Conservation (phyloP, 2,113 vertebrate species). For the Megaptera novaeangliae region DNA sequence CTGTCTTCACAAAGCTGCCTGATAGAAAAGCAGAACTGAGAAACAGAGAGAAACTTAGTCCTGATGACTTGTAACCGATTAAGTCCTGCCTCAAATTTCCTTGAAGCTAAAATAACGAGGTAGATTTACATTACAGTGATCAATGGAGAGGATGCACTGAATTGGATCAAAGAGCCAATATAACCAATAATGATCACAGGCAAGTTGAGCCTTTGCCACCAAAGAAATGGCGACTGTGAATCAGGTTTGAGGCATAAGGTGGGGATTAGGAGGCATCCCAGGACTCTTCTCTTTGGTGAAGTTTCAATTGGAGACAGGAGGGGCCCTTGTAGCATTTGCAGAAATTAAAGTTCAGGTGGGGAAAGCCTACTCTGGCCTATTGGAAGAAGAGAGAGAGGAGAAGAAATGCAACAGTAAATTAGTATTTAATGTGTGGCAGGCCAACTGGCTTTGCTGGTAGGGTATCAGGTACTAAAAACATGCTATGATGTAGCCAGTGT, state of each 20-base stretch:
- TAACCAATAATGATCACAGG: not conserved
- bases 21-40: not conserved
- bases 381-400: not conserved
- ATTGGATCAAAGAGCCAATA: not conserved
- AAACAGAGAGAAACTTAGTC: not conserved
- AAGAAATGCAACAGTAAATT: slow-evolving; percentile 50
- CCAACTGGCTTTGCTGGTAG: slow-evolving; percentile 51
- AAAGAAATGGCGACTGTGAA: not conserved
- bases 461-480: slow-evolving; percentile 62
- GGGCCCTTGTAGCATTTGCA: not conserved
- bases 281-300: not conserved
- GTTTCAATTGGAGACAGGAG: not conserved
- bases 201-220: not conserved
- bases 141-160: not conserved
- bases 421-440: slow-evolving; percentile 62
- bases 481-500: slow-evolving; percentile 66
- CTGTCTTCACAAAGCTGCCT: not conserved
- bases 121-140: not conserved
- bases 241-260: not conserved
- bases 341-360: not conserved
- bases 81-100: not conserved
- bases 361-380: not conserved
- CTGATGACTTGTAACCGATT: not conserved
- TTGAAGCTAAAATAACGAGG: not conserved
- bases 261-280: not conserved